phyloP scores from a whole-genome alignment of 2,888 invertebrate genomes.

The Galerucella nymphaeae region DNA sequence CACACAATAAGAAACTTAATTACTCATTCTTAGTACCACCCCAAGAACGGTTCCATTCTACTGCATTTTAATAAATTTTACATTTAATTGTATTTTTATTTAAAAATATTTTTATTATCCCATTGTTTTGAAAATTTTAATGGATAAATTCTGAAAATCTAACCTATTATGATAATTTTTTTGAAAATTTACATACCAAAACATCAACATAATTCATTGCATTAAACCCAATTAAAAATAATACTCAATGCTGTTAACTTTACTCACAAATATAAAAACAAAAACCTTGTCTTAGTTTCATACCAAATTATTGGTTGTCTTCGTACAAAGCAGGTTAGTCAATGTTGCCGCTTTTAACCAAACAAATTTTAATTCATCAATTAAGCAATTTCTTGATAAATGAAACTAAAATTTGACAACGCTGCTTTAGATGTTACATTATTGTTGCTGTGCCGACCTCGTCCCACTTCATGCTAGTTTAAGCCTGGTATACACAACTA shows the following conservation, averaged over 20 bases:
- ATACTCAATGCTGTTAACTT: conserved; percentile 7
- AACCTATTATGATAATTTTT: conserved; percentile 1
- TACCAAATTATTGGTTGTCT: conserved; percentile 8
- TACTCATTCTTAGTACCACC: too few species aligned
- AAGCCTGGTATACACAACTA: conserved; percentile 58
- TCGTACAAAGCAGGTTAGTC: conserved; percentile 4
- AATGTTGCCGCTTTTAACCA: conserved; percentile 2
- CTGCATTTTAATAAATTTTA: not conserved
- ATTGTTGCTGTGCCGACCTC: conserved; percentile 63
- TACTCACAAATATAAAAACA: not conserved
- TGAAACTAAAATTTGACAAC: conserved; percentile 41
- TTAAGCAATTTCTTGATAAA: not conserved
- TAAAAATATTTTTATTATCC: not conserved
- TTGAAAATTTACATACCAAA: not conserved
- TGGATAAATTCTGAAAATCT: not conserved
- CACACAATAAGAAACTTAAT: too few species aligned
- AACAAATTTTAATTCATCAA: too few species aligned
- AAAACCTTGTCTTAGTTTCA: conserved; percentile 19
- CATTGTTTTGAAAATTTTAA: not conserved
- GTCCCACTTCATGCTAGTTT: conserved; percentile 65
- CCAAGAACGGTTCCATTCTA: too few species aligned
- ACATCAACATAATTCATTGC: not conserved
- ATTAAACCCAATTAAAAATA: not conserved
- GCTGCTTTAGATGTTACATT: conserved; percentile 54
- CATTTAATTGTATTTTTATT: not conserved